phyloP scores from a whole-genome alignment of 1,140 invertebrate species.

The fruit fly (Drosophila melanogaster) region Release_6_plus_ISO1_MT NT_033777.3:10797501-10798000 shows the following conservation, averaged over 20 bases:
- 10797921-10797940: conserved; percentile 61
- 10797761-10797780: conserved; percentile 23
- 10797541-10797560: conserved; percentile 23
- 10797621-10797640: background rate
- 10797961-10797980: conserved; percentile 69
- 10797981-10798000: conserved; percentile 60
- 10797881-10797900: background rate
- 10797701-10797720: conserved; percentile 61
- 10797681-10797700: conserved; percentile 51
- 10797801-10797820: background rate
- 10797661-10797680: conserved; percentile 53
- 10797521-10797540: conserved; percentile 31
- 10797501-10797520: conserved; percentile 63
- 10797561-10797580: conserved; percentile 35
- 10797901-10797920: conserved; percentile 8
- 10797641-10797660: background rate
- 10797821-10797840: background rate
- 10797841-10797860: background rate
- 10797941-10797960: conserved; percentile 39
- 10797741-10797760: conserved; percentile 11
- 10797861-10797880: background rate
- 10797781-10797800: conserved; percentile 50
- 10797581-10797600: conserved; percentile 15
- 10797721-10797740: conserved; percentile 57
- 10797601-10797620: background rate